Evolutionary conservation across 2,797 vertebrate genomes (phyloP), one percentile per base, ranked within the genome.

Genomic region (Pseudotriccus pelzelni): DNA sequence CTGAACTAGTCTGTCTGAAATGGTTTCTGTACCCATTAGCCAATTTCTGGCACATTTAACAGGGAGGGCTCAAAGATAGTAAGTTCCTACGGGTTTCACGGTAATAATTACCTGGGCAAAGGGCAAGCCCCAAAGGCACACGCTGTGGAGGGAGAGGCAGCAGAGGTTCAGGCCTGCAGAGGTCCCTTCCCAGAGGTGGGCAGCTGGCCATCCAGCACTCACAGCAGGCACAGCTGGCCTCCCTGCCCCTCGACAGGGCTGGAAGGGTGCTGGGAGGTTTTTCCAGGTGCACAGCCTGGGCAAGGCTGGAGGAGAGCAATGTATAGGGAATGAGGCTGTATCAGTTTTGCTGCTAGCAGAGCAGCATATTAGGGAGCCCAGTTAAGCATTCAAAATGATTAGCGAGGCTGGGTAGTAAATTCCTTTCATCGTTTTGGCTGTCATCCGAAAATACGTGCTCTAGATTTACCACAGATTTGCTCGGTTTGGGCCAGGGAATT

Each of bases 371-470:
- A 89, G 47, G 77, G 74, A 96, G 80, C 3, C 19, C 90, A 93
- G 93, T 76, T 94, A 91, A 90, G 88, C 91, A 82, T 95, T 94
- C 91, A 59, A 27, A 87, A 87, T 79, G 13, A 94, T 95, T 94
- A 97, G 88, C 47, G 22, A 89, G 94, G 83, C 93, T 75, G 90
- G 80, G 85, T 63, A 84, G 90, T 90, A 86, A 94, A 95, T 91
- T 93, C 90, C 91, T 96, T 95, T 96, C 95, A 95, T 95, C 83
- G 37, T 94, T 95, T 93, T 93, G 94, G 94, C 94, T 94, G 89
- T 94, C 93, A 95, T 90, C 92, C 44, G 84, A 90, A 96, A 96
- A 92, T 91, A 93, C 23, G 88, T 88, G 87, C 91, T 95, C 92
- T 91, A 91, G 85, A 93, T 96, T 95, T 85, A 76, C 87, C 93